Evolutionary conservation across 1,140 invertebrate genomes (phyloP), one percentile per base, ranked within the genome.

Genomic region (Proctacanthus coquilletti): DNA sequence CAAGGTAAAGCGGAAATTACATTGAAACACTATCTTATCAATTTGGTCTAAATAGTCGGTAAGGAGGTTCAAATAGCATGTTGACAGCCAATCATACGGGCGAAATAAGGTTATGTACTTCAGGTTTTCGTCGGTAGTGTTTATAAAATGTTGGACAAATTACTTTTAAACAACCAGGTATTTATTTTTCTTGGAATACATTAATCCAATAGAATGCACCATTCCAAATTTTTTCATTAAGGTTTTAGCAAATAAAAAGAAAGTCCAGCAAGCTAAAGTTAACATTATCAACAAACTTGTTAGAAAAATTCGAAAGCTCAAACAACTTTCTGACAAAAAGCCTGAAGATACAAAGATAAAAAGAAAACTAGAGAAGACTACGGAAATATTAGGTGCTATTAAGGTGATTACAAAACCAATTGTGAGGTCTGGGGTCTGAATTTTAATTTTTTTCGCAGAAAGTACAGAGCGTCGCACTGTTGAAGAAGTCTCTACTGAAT

Each of bases 291-390:
- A 50, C n/a, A 59, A 59, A 39, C 29, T 56, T 5, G 46, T 56
- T 0, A 50, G 56, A 4, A 59, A 59, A 37, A 39, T 56, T 30
- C 39, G 50, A n/a, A 59, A 56, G 36, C 5, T 48, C 0, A 53
- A 59, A 36, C 27, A 46, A 25, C 39, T 36, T 2, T 21, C 48
- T 15, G 42, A 39, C 8, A 57, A 53, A 29, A 33, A 18, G 38
- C 49, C 10, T 34, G 44, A 17, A 36, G 18, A 46, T 45, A 42
- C 39, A 5, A 51, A 50, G 27, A 38, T 45, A 14, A 48, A 50
- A 34, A 46, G 49, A 6, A 43, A 49, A 0, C 15, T 47, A 2
- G 40, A 50, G 0, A 53, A 47, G 40, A 48, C 39, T 29, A 43
- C 36, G 1, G 44, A 52, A 25, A 48, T 43, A 23, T 29, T 59